These are phyloP conservation scores for Enteromius viviparus DNA, from an alignment of 2,797 vertebrate species.

Conservation along the genomic window DNA sequence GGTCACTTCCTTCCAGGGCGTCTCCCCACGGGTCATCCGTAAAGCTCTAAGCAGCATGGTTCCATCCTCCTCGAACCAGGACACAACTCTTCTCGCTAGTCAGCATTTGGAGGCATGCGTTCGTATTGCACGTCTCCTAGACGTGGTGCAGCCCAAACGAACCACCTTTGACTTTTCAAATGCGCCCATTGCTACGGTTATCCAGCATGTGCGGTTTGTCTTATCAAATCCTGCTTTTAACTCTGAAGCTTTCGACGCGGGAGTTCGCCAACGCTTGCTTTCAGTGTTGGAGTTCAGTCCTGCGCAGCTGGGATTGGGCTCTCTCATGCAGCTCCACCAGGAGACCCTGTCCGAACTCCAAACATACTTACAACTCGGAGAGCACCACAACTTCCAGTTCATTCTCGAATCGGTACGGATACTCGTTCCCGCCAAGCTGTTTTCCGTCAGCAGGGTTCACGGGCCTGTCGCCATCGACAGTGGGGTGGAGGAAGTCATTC, in stretches of 20 bases:
- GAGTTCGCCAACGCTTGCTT: slow-evolving; percentile 59
- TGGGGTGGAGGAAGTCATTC: slow-evolving; percentile 61
- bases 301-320: slow-evolving; percentile 31
- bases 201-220: slow-evolving; percentile 48
- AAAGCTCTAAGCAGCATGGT: slow-evolving; percentile 52
- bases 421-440: slow-evolving; percentile 46
- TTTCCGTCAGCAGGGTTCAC: slow-evolving; percentile 27
- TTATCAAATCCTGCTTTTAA: slow-evolving; percentile 55
- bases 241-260: slow-evolving; percentile 58
- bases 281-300: slow-evolving; percentile 61
- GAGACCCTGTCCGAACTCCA: slow-evolving; percentile 58
- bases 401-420: slow-evolving; percentile 52
- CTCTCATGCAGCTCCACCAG: slow-evolving; percentile 63
- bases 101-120: slow-evolving; percentile 60
- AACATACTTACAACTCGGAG: slow-evolving; percentile 58
- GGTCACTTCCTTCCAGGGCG: slow-evolving; percentile 64
- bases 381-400: slow-evolving; percentile 63
- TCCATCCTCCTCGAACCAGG: neutral
- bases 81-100: slow-evolving; percentile 15
- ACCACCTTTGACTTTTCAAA: slow-evolving; percentile 33
- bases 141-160: slow-evolving; percentile 29
- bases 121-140: slow-evolving; percentile 49
- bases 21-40: slow-evolving; percentile 58
- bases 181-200: slow-evolving; percentile 29
- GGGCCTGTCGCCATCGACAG: slow-evolving; percentile 63